Conservation (phyloP, 1,140 invertebrate genomes). For the Rhynchophorus ferrugineus region DNA sequence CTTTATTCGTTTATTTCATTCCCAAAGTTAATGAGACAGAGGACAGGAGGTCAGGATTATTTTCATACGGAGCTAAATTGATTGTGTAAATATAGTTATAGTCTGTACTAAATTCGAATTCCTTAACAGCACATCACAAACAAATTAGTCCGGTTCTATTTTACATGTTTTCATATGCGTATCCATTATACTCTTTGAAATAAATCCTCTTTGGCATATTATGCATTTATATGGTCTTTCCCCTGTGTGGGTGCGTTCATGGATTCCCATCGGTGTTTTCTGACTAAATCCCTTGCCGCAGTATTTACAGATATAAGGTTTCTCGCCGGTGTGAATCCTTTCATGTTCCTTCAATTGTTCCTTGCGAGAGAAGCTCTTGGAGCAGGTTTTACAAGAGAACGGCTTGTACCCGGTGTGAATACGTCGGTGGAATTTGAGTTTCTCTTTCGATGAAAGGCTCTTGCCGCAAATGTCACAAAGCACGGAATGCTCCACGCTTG, state of each 20-base stretch:
- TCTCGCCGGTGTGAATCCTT: slow-evolving; percentile 57
- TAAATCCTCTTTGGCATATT: slow-evolving; percentile 59
- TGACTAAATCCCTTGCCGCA: slow-evolving; percentile 76
- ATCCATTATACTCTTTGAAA: slow-evolving; percentile 53
- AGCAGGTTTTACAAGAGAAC: slow-evolving; percentile 59
- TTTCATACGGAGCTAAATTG: no score
- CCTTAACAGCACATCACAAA: no score
- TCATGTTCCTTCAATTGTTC: slow-evolving; percentile 55
- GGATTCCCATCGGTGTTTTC: slow-evolving; percentile 55
- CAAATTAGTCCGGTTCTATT: no score
- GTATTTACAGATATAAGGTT: slow-evolving; percentile 56
- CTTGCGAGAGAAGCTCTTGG: slow-evolving; percentile 57
- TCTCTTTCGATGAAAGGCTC: slow-evolving; percentile 61
- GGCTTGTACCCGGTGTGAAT: slow-evolving; percentile 70
- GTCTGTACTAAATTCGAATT: no score
- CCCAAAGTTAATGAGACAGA: no score
- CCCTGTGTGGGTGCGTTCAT: slow-evolving; percentile 55
- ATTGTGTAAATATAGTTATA: no score
- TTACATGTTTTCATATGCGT: slow-evolving; percentile 50
- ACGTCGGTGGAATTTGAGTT: slow-evolving; percentile 61
- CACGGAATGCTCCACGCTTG: slow-evolving; percentile 35
- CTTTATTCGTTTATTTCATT: no score
- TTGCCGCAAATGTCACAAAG: slow-evolving; percentile 71
- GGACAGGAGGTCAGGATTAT: no score
- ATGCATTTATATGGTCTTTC: slow-evolving; percentile 67